Conservation (phyloP, 2,888 invertebrate genomes). For the Aelia acuminata region DNA sequence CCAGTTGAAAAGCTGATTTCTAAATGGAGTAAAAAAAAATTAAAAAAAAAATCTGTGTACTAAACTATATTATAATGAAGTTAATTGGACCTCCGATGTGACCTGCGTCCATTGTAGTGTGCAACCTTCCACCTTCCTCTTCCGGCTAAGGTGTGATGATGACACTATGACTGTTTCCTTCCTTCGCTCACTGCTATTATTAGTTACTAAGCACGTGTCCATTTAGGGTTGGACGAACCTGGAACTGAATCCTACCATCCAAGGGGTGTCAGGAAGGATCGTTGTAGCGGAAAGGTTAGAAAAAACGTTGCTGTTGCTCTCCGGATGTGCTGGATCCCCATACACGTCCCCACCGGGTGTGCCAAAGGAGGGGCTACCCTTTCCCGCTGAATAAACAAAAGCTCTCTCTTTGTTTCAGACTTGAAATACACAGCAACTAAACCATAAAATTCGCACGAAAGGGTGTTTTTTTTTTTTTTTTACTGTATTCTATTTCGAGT, state of each 20-base stretch:
- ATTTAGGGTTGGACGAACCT: not conserved
- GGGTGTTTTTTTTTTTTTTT: not conserved
- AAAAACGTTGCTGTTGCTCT: not conserved
- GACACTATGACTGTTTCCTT: not conserved
- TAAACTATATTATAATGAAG: no score
- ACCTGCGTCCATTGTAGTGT: no score
- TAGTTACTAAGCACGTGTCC: not conserved
- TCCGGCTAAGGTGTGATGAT: not conserved
- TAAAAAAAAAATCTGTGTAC: no score
- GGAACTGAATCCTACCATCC: no score
- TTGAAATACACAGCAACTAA: not conserved
- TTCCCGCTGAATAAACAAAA: not conserved
- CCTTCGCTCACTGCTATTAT: not conserved
- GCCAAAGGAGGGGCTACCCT: constrained; percentile 9
- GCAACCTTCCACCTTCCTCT: no score
- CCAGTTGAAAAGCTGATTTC: no score
- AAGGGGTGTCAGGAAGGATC: not conserved
- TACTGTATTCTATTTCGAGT: not conserved
- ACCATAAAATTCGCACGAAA: not conserved
- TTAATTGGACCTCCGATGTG: no score
- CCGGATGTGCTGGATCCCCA: not conserved
- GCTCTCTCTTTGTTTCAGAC: not conserved
- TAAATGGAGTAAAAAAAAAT: no score
- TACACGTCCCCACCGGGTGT: not conserved
- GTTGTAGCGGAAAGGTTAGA: not conserved